phyloP scores from a whole-genome alignment of 2,113 vertebrate species.

The Leptosomus discolor region DNA sequence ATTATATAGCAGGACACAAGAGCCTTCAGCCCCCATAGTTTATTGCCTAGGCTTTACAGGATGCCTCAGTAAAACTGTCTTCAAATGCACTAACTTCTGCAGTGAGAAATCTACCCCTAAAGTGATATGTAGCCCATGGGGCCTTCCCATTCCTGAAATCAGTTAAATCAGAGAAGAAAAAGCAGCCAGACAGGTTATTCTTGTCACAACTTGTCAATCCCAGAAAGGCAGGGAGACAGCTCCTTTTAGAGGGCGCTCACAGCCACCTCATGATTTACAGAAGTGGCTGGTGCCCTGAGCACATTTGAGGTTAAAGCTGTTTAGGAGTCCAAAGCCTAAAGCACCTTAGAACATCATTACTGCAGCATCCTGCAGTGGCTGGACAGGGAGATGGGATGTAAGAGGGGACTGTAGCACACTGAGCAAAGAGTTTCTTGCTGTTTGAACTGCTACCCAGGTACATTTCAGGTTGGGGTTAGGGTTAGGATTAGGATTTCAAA shows the following conservation, averaged over 20 bases:
- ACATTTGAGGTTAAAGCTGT: neutral
- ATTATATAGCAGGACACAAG: neutral
- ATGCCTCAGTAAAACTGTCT: constrained; percentile 2
- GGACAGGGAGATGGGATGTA: neutral
- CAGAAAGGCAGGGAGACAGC: neutral
- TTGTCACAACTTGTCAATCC: neutral
- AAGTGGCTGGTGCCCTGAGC: neutral
- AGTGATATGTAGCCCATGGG: neutral
- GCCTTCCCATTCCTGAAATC: neutral
- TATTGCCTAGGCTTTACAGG: neutral
- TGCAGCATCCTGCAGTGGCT: neutral
- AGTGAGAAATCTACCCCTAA: neutral
- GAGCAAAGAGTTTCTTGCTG: neutral
- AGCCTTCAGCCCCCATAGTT: neutral
- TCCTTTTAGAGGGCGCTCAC: neutral
- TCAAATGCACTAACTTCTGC: neutral
- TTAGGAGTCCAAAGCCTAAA: neutral
- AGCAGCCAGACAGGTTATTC: constrained; percentile 39
- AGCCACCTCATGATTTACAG: accelerated
- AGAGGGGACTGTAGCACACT: neutral
- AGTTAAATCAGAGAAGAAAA: neutral
- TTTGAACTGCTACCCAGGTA: neutral
- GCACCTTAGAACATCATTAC: neutral
- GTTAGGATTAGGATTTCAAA: neutral
- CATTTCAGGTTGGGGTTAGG: neutral